Evolutionary conservation across 2,113 vertebrate genomes (phyloP), one percentile per base, ranked within the genome.

Genomic region (Ameiurus melas): DNA sequence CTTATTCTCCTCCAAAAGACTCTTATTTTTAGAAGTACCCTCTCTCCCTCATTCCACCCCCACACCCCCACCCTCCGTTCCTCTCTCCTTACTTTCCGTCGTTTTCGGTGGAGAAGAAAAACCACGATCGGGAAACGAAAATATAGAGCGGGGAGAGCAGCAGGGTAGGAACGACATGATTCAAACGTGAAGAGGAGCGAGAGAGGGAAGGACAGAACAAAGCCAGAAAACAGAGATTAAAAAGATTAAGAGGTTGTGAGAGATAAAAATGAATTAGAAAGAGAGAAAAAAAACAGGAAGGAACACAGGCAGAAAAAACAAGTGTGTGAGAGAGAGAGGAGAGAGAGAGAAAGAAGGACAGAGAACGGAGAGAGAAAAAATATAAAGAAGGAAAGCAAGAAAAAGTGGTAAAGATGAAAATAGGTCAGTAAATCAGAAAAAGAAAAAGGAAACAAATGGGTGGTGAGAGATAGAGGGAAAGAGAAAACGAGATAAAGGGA

Each of bases 11-110:
- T 71, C 27, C 33, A 82, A 78, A 88, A 82, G 84, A 53, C 58
- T 30, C 25, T 57, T 92, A 89, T 92, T 92, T 91, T 90, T 91
- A 92, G 91, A 87, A 68, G 58, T 66, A 39, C 53, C 77, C 60
- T 47, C 82, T 64, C 60, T 64, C 60, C 36, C 16, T 83, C 51
- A 0, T n/a, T 83, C 82, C 9, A 60, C 47, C 58, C 81, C 81
- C 62, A 33, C 60, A 22, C 60, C 36, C 17, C 14, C 12, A 2
- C 30, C 81, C 83, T 84, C 16, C 9, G 14, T 33, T 84, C 22
- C 62, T 30, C 83, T 84, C 83, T 68, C 3, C 60, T 68, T 51
- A 68, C 62, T 84, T 84, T 84, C 82, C 25, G 4, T 51, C 8
- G 68, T 51, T 84, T 68, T 68, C 60, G 68, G 43, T 1, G 20